phyloP scores from a whole-genome alignment of 2,888 invertebrate species.

The Stomorhina lunata region DNA sequence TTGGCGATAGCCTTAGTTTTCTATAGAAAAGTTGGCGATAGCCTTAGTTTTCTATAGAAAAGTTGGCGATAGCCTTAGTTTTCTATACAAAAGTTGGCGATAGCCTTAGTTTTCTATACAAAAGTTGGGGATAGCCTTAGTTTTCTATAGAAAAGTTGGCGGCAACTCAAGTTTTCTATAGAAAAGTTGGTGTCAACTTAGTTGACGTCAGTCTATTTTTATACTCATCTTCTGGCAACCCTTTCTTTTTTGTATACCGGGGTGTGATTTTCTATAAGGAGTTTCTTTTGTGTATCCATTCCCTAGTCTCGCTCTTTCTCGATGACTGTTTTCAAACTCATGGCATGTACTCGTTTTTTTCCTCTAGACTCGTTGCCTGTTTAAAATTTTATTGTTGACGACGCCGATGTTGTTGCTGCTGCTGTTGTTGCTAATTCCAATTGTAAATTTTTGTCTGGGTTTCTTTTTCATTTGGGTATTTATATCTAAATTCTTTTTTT shows the following conservation, averaged over 20 bases:
- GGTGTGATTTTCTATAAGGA: not conserved
- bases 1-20: no score
- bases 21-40: no score
- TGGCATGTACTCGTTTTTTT: not conserved
- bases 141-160: no score
- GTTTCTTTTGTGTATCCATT: not conserved
- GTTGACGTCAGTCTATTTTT: not conserved
- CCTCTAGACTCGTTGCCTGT: not conserved
- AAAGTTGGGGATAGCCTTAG: no score
- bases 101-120: no score
- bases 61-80: no score
- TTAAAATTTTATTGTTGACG: not conserved
- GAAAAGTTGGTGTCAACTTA: no score
- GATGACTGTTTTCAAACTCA: not conserved
- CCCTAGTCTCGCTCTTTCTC: not conserved
- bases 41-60: no score
- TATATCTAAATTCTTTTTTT: not conserved
- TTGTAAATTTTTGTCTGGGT: conserved; percentile 26
- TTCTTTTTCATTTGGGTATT: conserved; percentile 24
- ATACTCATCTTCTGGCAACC: not conserved
- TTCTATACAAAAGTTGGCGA: no score
- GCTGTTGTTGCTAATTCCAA: not conserved
- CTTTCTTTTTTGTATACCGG: not conserved
- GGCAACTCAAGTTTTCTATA: no score
- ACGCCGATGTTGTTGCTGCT: conserved; percentile 2